A percentile compares a stretch with the other conserved stretches of the same genome.
Evolutionary conservation across 2,797 vertebrate genomes (phyloP).

Genomic region (Paguma larvata): DNA sequence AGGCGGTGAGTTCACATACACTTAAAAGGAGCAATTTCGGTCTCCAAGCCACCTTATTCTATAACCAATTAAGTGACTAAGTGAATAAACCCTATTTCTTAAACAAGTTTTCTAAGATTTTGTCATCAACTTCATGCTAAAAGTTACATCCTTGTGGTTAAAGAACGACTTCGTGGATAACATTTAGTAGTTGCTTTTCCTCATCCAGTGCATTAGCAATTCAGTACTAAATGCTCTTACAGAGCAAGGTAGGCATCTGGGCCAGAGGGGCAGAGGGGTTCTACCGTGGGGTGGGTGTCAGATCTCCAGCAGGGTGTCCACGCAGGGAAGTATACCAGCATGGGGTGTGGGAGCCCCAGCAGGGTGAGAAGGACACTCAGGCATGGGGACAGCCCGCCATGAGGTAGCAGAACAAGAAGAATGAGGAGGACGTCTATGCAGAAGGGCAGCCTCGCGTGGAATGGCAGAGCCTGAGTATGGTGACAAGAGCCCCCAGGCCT

Average conservation of each 20-base stretch:
- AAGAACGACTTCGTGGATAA: neutral
- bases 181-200: neutral
- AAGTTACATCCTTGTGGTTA: neutral
- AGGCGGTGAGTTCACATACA: neutral
- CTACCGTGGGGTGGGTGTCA: accelerated
- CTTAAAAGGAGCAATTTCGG: neutral
- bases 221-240: neutral
- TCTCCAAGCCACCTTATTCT: neutral
- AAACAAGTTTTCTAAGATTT: neutral
- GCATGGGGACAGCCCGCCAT: no score
- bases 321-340: neutral
- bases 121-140: neutral
- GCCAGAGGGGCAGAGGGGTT: neutral
- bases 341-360: no score
- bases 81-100: neutral
- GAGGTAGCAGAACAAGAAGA: neutral
- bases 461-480: neutral
- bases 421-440: neutral
- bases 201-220: neutral
- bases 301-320: neutral
- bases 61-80: neutral
- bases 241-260: neutral
- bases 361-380: neutral
- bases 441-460: neutral
- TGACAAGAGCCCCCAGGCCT: neutral